Base-by-base conservation (phyloP, 1,140 invertebrate species). In the Cheumatopsyche charites region DNA sequence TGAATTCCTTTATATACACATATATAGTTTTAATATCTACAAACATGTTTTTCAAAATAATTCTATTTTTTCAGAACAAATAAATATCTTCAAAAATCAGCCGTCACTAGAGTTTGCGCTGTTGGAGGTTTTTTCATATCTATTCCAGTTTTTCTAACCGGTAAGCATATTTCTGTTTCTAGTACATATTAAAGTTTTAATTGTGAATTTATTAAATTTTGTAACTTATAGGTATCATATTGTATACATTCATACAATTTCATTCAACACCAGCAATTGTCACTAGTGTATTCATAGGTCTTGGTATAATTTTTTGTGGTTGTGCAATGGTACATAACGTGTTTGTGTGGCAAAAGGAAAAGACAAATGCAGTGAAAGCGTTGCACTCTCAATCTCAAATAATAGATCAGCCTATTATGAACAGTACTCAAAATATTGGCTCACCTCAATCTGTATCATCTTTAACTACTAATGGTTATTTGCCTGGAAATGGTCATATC, bases 261-360 rank as follows among this genome's bases (percentile, higher is more conserved):
- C 92, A 95, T 76, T 94, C 93, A 9, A 94, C 93, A 21, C 93
- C 94, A 7, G 94, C 95, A 1, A 94, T 96, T 70, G 89, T 95
- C 17, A 94, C 94, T 2, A 94, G 92, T 75, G 88, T 94, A 0
- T 90, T 96, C 77, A 95, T 96, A 55, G 94, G 92, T 7, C 84
- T 95, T 1, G 94, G 94, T 0, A 94, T 96, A 43, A 87, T 96
- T 12, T 96, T 96, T 83, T 96, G 94, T 80, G 93, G 94, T 70
- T 92, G 93, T 77, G 93, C 94, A 49, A 93, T 96, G 89, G 93
- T 96, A 7, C 95, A 97, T 82, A 96, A 96, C 80, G 93, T 95
- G 3, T 96, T 96, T 81, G 90, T 96, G 17, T 97, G 94, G 95
- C 94, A 96, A 81, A 91, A 90, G 83, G 94, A 94, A 81, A 92